A percentile compares a stretch with the other conserved stretches of the same genome.
Conservation (phyloP, 2,113 vertebrate species). For the Coturnix japonica region DNA sequence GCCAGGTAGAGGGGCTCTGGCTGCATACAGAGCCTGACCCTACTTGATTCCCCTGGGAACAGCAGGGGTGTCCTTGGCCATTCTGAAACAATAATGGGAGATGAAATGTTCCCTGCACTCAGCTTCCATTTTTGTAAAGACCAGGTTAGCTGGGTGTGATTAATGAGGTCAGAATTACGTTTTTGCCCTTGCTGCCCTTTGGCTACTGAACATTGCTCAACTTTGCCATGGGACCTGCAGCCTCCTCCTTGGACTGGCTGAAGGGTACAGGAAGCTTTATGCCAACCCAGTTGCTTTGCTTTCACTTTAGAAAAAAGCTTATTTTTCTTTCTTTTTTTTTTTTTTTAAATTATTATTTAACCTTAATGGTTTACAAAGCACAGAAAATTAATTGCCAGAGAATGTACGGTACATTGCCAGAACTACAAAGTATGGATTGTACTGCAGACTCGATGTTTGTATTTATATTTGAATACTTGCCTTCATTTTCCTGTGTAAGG, state of each 20-base stretch:
- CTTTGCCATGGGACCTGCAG: slow-evolving; percentile 21
- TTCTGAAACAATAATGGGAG: slow-evolving; percentile 1
- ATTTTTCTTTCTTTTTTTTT: slow-evolving; percentile 33
- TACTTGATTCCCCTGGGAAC: background rate
- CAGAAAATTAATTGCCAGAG: slow-evolving; percentile 67
- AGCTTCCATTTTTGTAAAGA: slow-evolving; percentile 3
- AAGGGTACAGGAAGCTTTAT: slow-evolving; percentile 29
- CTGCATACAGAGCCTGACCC: background rate
- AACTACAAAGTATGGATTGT: slow-evolving; percentile 73
- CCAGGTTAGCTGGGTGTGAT: slow-evolving; percentile 19
- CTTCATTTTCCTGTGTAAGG: slow-evolving; percentile 81
- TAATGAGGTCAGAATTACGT: slow-evolving; percentile 10
- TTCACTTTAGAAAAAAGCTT: slow-evolving; percentile 27
- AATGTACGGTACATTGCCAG: slow-evolving; percentile 70
- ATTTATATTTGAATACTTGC: slow-evolving; percentile 81
- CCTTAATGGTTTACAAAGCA: slow-evolving; percentile 64
- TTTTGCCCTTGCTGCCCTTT: slow-evolving; percentile 32
- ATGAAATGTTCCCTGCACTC: background rate
- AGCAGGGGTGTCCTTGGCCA: slow-evolving; percentile 5
- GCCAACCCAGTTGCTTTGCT: background rate
- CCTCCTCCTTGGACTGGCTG: slow-evolving; percentile 47
- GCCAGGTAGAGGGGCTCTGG: slow-evolving; percentile 4
- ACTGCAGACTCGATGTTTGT: slow-evolving; percentile 76
- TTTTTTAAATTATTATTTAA: slow-evolving; percentile 46
- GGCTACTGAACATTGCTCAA: background rate